A percentile compares a stretch with the other conserved stretches of the same genome.
These are phyloP conservation scores for Cyprinella venusta DNA, from an alignment of 2,797 vertebrate genomes.

Conservation along the genomic window DNA sequence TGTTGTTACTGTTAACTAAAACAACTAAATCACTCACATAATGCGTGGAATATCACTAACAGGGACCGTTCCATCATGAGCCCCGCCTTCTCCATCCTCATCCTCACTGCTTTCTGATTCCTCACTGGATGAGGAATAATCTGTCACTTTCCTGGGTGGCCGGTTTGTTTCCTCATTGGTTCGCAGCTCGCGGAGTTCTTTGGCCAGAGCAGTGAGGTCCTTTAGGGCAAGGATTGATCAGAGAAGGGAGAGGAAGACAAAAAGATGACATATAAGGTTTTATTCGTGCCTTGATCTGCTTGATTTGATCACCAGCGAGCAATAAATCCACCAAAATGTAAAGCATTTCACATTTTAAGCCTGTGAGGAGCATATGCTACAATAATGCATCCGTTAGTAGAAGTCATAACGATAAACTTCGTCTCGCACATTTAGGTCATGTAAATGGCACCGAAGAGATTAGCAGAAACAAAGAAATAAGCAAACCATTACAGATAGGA, in stretches of 20 bases:
- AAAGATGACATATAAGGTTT: background rate
- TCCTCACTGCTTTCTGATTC: slow-evolving; percentile 97
- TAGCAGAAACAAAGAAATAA: slow-evolving; percentile 2
- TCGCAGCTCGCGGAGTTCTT: slow-evolving; percentile 93
- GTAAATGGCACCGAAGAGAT: slow-evolving; percentile 17
- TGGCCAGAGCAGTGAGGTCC: slow-evolving; percentile 97
- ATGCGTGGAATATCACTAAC: slow-evolving; percentile 97
- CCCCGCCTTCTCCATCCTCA: slow-evolving; percentile 90
- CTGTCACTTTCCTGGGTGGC: slow-evolving; percentile 94
- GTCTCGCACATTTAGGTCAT: slow-evolving; percentile 16
- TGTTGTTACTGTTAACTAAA: background rate
- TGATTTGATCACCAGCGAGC: background rate
- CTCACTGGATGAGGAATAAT: slow-evolving; percentile 97
- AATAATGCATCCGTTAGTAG: slow-evolving; percentile 5
- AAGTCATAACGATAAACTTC: background rate
- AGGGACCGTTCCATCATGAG: slow-evolving; percentile 90
- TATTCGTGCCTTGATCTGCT: background rate
- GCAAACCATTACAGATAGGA: slow-evolving; percentile 16
- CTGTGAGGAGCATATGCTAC: background rate
- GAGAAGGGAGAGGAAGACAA: slow-evolving; percentile 48
- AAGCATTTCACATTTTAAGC: slow-evolving; percentile 2
- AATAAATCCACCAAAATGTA: background rate
- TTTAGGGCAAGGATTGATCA: slow-evolving; percentile 61
- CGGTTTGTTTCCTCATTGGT: slow-evolving; percentile 92
- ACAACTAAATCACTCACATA: slow-evolving; percentile 85